Percentiles rank a stretch among this genome's conserved stretches.
phyloP scores from a whole-genome alignment of 2,888 invertebrate genomes.

The Smittia sp. region DNA sequence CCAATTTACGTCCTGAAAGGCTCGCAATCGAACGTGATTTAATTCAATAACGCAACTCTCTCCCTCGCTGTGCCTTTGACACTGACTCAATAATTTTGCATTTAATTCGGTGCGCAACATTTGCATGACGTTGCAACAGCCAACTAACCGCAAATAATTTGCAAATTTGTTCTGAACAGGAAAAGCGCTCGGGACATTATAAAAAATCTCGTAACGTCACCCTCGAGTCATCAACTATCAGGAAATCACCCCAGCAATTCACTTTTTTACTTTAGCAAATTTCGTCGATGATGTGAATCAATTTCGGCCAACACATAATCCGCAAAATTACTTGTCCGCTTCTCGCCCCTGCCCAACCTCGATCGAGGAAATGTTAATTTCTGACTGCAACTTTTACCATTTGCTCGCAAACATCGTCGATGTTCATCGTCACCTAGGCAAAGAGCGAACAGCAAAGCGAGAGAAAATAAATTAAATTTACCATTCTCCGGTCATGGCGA shows the following conservation, averaged over 20 bases:
- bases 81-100: constrained; percentile 25
- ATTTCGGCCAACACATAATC: background rate
- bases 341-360: background rate
- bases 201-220: constrained; percentile 21
- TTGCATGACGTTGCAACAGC: constrained; percentile 36
- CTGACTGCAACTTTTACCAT: background rate
- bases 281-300: constrained; percentile 16
- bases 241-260: background rate
- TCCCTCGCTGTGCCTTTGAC: background rate
- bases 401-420: constrained; percentile 14
- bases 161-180: background rate
- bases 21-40: background rate
- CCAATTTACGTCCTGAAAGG: background rate
- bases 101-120: constrained; percentile 37
- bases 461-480: constrained; percentile 31
- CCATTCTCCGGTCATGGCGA: constrained; percentile 17
- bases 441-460: background rate
- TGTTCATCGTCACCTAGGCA: background rate
- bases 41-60: background rate
- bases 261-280: background rate
- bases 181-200: background rate
- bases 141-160: constrained; percentile 38
- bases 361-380: constrained; percentile 3
- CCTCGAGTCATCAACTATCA: constrained; percentile 15
- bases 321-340: background rate